These are phyloP conservation scores for Ridgeia piscesae DNA, from an alignment of 1,140 invertebrate species.

Conservation along the genomic window DNA sequence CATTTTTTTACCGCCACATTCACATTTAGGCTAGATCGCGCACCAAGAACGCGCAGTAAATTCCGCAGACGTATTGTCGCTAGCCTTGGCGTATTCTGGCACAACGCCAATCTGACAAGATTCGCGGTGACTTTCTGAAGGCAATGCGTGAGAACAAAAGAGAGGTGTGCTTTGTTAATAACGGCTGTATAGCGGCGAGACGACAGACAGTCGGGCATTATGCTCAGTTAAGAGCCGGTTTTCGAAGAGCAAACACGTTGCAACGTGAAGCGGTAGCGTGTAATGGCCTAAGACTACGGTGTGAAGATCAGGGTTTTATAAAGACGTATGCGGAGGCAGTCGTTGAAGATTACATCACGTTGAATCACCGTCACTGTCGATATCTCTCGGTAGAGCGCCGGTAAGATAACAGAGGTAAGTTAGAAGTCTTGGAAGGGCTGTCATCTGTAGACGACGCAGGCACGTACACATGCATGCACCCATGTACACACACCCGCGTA, in stretches of 20 bases:
- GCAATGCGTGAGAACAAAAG: not conserved
- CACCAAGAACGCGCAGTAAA: too few species aligned
- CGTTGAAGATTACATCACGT: not conserved
- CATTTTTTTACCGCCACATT: too few species aligned
- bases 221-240: not conserved
- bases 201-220: not conserved
- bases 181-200: not conserved
- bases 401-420: not conserved
- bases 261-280: not conserved
- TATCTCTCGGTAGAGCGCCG: not conserved
- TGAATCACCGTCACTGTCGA: not conserved
- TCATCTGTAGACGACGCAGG: not conserved
- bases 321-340: not conserved
- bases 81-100: not conserved
- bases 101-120: not conserved
- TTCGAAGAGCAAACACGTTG: not conserved
- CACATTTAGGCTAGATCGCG: too few species aligned
- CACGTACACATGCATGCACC: too few species aligned
- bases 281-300: not conserved
- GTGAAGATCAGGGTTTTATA: not conserved
- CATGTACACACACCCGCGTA: too few species aligned
- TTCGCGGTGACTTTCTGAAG: not conserved
- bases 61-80: not conserved
- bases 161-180: not conserved
- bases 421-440: not conserved